Evolutionary conservation across 1,140 invertebrate species (phyloP).

Genomic region (Sitodiplosis mosellana): DNA sequence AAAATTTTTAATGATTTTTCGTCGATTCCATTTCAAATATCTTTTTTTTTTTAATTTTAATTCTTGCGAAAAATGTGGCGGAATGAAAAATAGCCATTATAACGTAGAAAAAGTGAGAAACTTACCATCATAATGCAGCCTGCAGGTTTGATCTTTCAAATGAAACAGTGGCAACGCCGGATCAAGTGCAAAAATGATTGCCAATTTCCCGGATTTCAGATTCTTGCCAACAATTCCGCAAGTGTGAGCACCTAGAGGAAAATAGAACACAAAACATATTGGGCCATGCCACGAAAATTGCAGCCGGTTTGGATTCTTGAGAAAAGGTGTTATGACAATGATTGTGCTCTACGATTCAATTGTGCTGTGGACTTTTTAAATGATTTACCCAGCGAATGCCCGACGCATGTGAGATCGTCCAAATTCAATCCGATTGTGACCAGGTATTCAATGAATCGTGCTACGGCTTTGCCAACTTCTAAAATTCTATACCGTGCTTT

Average conservation of each 20-base stretch:
- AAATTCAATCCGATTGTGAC: not conserved
- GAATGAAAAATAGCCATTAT: no score
- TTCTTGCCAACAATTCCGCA: conserved; percentile 15
- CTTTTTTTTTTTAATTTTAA: no score
- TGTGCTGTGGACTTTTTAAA: no score
- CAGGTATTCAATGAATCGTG: not conserved
- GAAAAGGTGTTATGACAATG: no score
- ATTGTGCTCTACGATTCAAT: no score
- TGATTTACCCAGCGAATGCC: not conserved
- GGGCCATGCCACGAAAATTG: no score
- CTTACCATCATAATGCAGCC: conserved; percentile 18
- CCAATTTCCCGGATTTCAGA: conserved; percentile 6
- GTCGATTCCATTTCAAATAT: no score
- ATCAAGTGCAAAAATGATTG: conserved; percentile 22
- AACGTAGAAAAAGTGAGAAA: no score
- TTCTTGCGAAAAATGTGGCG: no score
- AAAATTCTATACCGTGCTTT: not conserved
- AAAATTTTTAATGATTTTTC: no score
- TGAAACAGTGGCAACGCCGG: conserved; percentile 29
- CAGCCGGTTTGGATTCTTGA: no score
- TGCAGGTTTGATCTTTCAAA: conserved; percentile 11
- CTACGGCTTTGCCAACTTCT: not conserved
- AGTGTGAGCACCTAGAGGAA: conserved; percentile 24
- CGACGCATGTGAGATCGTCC: not conserved
- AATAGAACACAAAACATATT: no score